Percentiles rank a stretch among this genome's conserved stretches.
These are phyloP conservation scores for Podarcis raffonei DNA, from an alignment of 2,113 vertebrate species.

Conservation along the genomic window DNA sequence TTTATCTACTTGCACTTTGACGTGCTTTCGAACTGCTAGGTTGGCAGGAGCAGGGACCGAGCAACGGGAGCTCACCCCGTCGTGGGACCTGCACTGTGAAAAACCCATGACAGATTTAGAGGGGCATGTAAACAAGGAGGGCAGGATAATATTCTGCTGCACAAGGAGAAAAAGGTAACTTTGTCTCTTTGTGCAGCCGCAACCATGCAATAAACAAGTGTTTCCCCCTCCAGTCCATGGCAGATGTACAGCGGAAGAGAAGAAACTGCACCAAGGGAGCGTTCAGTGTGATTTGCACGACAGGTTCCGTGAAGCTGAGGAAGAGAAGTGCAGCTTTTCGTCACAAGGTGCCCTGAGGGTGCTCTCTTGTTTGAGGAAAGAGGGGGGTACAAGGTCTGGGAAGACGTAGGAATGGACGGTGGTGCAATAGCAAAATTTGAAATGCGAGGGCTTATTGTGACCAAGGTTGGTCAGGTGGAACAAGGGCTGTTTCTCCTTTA, in stretches of 20 bases:
- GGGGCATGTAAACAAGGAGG: too few relatives aligned
- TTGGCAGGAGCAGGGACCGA: too few relatives aligned
- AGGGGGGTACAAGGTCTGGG: neutral
- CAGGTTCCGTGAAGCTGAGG: neutral
- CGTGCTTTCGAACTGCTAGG: too few relatives aligned
- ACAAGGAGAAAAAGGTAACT: neutral
- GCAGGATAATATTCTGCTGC: too few relatives aligned
- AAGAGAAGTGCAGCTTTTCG: fast-evolving
- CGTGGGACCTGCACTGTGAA: too few relatives aligned
- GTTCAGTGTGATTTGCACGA: fast-evolving
- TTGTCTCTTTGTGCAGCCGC: neutral
- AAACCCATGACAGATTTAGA: too few relatives aligned
- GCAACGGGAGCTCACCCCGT: too few relatives aligned
- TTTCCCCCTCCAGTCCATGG: neutral
- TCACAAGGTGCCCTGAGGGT: slow-evolving; percentile 46
- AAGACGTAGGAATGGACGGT: fast-evolving
- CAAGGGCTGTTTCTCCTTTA: too few relatives aligned
- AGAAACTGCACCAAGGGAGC: slow-evolving; percentile 26
- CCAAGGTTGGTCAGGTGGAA: too few relatives aligned
- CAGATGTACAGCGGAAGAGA: neutral
- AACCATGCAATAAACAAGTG: neutral
- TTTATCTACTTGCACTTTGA: too few relatives aligned
- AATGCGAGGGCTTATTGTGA: too few relatives aligned
- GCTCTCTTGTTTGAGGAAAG: neutral
- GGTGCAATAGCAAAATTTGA: too few relatives aligned